Evolutionary conservation across 1,140 invertebrate genomes (phyloP).

Genomic region (Argopecten irradians): DNA sequence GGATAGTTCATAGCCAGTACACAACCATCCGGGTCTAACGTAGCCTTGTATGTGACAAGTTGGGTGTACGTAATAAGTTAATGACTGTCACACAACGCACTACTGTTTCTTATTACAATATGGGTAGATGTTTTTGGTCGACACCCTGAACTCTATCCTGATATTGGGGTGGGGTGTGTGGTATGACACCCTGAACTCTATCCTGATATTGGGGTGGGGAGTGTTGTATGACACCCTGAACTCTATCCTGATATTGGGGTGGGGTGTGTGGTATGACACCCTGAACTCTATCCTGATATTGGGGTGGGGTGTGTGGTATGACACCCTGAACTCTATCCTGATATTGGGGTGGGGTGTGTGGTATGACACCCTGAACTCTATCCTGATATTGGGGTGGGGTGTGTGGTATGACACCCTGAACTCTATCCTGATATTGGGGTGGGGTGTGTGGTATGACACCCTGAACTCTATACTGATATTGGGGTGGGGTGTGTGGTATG

Average conservation of each 20-base stretch:
- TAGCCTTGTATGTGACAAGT: neutral
- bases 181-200: neutral
- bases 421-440: neutral
- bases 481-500: neutral
- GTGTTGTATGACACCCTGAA: neutral
- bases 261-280: neutral
- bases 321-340: neutral
- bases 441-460: neutral
- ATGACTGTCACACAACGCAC: neutral
- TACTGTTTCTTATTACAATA: neutral
- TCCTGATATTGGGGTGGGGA: neutral
- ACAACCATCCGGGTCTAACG: neutral
- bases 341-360: neutral
- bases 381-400: neutral
- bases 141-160: neutral
- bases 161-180: neutral
- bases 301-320: neutral
- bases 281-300: neutral
- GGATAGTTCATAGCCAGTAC: slow-evolving; percentile 1
- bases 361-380: neutral
- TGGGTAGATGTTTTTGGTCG: neutral
- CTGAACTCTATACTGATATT: neutral
- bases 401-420: neutral
- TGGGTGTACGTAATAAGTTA: slow-evolving; percentile 1
- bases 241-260: neutral